phyloP scores from a whole-genome alignment of 2,888 invertebrate genomes.

The Drosophila emarginata region DNA sequence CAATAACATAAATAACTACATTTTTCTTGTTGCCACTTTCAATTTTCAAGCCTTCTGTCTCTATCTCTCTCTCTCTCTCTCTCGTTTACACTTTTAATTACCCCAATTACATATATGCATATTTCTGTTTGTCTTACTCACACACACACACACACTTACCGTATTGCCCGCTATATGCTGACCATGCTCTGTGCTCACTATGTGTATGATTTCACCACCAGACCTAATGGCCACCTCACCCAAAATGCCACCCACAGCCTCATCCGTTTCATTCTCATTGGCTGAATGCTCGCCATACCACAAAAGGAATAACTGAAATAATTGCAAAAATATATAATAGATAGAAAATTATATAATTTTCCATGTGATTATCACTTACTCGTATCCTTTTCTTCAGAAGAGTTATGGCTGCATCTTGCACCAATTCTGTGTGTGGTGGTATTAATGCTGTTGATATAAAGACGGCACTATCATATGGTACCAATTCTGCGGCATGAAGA shows the following conservation, averaged over 20 bases:
- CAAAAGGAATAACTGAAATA: constrained; percentile 82
- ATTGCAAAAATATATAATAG: background rate
- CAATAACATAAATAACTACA: constrained; percentile 20
- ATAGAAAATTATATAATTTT: background rate
- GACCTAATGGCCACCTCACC: constrained; percentile 83
- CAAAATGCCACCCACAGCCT: constrained; percentile 81
- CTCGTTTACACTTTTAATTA: constrained; percentile 57
- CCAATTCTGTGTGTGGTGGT: constrained; percentile 84
- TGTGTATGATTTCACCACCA: constrained; percentile 83
- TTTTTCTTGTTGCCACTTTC: constrained; percentile 61
- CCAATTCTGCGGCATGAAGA: constrained; percentile 85
- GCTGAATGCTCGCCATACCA: constrained; percentile 83
- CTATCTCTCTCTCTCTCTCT: constrained; percentile 17
- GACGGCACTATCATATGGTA: constrained; percentile 86
- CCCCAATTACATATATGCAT: constrained; percentile 54
- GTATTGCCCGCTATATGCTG: constrained; percentile 80
- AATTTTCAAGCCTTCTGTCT: constrained; percentile 56
- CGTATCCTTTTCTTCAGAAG: constrained; percentile 83
- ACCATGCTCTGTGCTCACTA: constrained; percentile 80
- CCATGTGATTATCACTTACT: constrained; percentile 67
- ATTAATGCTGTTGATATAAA: constrained; percentile 85
- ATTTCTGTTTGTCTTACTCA: constrained; percentile 19
- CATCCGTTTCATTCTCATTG: constrained; percentile 81
- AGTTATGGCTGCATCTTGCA: constrained; percentile 82
- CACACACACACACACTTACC: constrained; percentile 62